Evolutionary conservation across 2,797 vertebrate species (phyloP).

Genomic region (Dicrostonyx torquatus): DNA sequence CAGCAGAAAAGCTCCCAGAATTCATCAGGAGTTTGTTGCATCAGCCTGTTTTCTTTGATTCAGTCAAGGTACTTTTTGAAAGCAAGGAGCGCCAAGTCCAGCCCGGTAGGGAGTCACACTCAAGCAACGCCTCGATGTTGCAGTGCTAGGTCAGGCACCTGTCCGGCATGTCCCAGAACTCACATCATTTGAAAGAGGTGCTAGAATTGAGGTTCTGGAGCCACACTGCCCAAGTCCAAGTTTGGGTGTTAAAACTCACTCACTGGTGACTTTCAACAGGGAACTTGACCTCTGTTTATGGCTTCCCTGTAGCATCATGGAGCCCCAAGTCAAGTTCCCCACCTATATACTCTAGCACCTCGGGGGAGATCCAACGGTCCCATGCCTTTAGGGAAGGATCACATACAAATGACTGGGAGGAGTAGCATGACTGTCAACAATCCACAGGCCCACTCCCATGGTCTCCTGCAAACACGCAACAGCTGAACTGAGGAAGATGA

Average conservation of each 20-base stretch:
- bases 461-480: not conserved
- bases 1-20: constrained; percentile 13
- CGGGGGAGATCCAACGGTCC: not conserved
- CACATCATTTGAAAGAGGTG: too few relatives aligned
- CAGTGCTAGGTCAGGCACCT: not conserved
- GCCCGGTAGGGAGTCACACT: not conserved
- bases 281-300: not conserved
- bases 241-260: not conserved
- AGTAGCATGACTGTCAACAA: not conserved
- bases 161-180: too few relatives aligned
- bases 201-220: not conserved
- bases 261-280: not conserved
- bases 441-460: too few relatives aligned
- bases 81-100: not conserved
- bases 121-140: not conserved
- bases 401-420: not conserved
- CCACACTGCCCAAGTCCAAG: not conserved
- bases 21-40: not conserved
- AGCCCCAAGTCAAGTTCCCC: not conserved
- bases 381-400: not conserved
- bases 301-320: not conserved
- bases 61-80: not conserved
- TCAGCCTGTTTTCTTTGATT: not conserved
- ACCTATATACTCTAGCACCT: not conserved
- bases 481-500: not conserved